A percentile compares a stretch with the other conserved stretches of the same genome.
Evolutionary conservation across 2,888 invertebrate species (phyloP).

Genomic region (Metellina segmentata): DNA sequence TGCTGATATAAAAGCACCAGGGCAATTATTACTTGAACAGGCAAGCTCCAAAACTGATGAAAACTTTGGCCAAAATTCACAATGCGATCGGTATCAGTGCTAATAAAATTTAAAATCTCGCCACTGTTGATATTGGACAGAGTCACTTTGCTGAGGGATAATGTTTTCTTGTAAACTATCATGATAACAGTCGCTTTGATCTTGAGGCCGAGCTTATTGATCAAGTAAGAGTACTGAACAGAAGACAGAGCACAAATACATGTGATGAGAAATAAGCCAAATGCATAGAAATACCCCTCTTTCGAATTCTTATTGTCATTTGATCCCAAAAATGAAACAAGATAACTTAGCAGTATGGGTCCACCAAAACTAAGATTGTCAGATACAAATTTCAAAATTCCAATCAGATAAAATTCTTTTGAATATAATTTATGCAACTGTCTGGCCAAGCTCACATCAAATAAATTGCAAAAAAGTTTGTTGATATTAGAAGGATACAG

Average conservation of each 20-base stretch:
- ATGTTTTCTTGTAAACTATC: slow-evolving; percentile 88
- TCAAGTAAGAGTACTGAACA: slow-evolving; percentile 93
- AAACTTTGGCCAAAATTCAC: slow-evolving; percentile 97
- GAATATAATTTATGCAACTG: slow-evolving; percentile 90
- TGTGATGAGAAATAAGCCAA: slow-evolving; percentile 85
- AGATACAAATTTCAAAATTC: slow-evolving; percentile 89
- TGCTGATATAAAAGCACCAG: slow-evolving; percentile 91
- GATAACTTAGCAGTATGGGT: slow-evolving; percentile 91
- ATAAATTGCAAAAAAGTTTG: slow-evolving; percentile 2
- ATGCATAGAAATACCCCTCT: slow-evolving; percentile 83
- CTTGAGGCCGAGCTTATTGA: slow-evolving; percentile 91
- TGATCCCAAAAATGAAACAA: slow-evolving; percentile 90
- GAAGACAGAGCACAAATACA: slow-evolving; percentile 89
- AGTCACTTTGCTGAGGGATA: slow-evolving; percentile 82
- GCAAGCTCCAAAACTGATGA: slow-evolving; percentile 98
- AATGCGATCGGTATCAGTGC: slow-evolving; percentile 96
- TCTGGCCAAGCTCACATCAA: slow-evolving; percentile 82
- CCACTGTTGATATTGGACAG: slow-evolving; percentile 85
- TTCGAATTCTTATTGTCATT: slow-evolving; percentile 84
- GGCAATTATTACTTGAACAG: slow-evolving; percentile 91
- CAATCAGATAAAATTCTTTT: slow-evolving; percentile 90
- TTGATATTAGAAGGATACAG: not conserved
- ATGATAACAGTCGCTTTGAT: slow-evolving; percentile 92
- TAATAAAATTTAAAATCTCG: slow-evolving; percentile 97
- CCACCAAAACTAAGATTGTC: slow-evolving; percentile 93